Evolutionary conservation across 2,113 vertebrate species (phyloP).

Genomic region (Cynoglossus semilaevis): DNA sequence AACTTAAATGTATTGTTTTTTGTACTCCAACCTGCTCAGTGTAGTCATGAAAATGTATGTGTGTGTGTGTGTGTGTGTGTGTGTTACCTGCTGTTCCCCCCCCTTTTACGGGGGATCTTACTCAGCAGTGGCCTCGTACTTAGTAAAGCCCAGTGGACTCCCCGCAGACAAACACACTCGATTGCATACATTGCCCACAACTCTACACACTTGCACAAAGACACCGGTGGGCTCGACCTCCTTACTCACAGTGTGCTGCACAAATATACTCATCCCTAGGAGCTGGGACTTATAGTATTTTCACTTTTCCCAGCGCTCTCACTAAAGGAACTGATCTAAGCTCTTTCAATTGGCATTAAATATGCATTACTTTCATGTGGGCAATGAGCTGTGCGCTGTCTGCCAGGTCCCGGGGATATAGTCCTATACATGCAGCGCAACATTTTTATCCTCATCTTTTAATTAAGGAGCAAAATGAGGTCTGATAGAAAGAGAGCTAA

Average conservation of each 20-base stretch:
- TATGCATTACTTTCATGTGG: conserved; percentile 75
- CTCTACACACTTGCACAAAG: not conserved
- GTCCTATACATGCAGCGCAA: conserved; percentile 59
- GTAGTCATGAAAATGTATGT: too few species aligned
- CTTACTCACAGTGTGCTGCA: conserved; percentile 14
- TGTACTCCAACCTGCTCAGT: too few species aligned
- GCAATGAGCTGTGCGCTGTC: conserved; percentile 56
- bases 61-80: conserved; percentile 12
- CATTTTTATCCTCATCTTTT: conserved; percentile 74
- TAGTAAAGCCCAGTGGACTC: conserved; percentile 29
- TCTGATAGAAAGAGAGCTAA: conserved; percentile 70
- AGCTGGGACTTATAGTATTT: conserved; percentile 52
- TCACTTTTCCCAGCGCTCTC: conserved; percentile 23
- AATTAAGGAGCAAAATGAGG: conserved; percentile 74
- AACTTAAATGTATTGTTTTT: too few species aligned
- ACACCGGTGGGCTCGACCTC: conserved; percentile 2
- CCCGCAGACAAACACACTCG: conserved; percentile 5
- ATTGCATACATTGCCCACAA: too few species aligned
- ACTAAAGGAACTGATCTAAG: conserved; percentile 67
- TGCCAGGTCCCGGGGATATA: conserved; percentile 68
- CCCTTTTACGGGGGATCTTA: conserved; percentile 32
- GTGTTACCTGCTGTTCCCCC: conserved; percentile 26
- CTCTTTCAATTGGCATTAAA: conserved; percentile 69
- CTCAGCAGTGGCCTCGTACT: conserved; percentile 43
- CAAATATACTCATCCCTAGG: conserved; percentile 45